Base-by-base conservation (phyloP, 2,888 invertebrate species). In the Synanthedon myopaeformis region DNA sequence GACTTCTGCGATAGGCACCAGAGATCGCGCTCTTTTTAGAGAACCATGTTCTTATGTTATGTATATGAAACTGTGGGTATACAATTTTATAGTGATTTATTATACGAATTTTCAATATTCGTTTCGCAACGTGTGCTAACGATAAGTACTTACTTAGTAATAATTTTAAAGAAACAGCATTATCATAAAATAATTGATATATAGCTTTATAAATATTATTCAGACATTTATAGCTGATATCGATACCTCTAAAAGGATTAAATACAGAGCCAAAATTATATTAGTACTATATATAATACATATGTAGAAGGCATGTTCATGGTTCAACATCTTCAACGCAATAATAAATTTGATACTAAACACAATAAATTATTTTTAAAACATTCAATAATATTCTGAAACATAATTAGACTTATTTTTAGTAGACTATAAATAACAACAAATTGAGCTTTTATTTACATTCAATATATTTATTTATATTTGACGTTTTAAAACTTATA, bases 401-500 rank as follows among this genome's bases (percentile, higher is more conserved):
- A 45, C 12, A 13, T 8, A 45, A 45, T 45, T n/a, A 2, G 14
- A 45, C 12, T 45, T 13, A 45, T 45, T 35, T 45, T 45, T 14
- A 45, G 66, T 67, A 68, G 64, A 70, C 66, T 67, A 69, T 64
- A 72, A 61, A 66, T 72, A 71, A 72, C 69, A 74, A 73, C 72
- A 72, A 80, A 74, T 84, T 83, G 84, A 84, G 84, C 84, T 78
- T 83, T 72, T 67, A 72, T 69, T 74, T 73, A 72, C 68, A 61
- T 63, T 64, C 69, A 72, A 69, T 65, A 62, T 60, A 63, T 61
- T 13, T 42, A 12, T 12, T 45, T 45, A 13, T n/a, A 45, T 14
- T 13, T 45, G n/a, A n/a, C 13, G 45, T 8, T 13, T 13, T 14
- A 45, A 13, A 45, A 45, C n/a, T 45, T 45, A 45, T 45, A 45